These are phyloP conservation scores for Ia io DNA, from an alignment of 2,113 vertebrate genomes.

Conservation along the genomic window DNA sequence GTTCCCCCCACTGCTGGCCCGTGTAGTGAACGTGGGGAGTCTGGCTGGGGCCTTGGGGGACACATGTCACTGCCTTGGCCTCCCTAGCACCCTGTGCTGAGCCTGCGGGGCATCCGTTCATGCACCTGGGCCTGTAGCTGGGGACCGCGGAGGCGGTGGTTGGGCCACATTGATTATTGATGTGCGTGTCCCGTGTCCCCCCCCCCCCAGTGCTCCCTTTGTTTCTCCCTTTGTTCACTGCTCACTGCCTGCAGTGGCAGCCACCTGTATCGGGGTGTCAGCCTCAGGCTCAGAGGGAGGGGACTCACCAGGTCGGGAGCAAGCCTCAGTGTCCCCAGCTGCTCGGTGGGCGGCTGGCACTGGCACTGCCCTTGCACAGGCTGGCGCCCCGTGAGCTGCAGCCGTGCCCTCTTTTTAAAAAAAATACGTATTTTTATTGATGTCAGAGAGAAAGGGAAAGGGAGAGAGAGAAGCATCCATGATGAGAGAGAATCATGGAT, in stretches of 20 bases:
- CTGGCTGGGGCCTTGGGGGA: not conserved
- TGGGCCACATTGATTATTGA: not conserved
- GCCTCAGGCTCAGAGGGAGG: not conserved
- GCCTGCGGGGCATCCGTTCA: not conserved
- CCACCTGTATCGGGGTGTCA: not conserved
- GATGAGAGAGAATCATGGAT: too few relatives aligned
- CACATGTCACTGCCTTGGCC: not conserved
- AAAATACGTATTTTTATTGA: too few relatives aligned
- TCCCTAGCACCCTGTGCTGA: not conserved
- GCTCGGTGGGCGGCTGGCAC: not conserved
- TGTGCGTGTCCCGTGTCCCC: too few relatives aligned
- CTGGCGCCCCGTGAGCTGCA: too few relatives aligned
- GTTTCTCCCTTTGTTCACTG: not conserved
- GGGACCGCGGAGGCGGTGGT: not conserved
- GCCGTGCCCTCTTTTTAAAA: too few relatives aligned
- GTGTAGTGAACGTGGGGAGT: not conserved
- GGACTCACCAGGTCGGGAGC: rapidly evolving
- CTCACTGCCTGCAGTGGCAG: too few relatives aligned
- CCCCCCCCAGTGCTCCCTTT: not conserved
- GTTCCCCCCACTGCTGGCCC: too few relatives aligned
- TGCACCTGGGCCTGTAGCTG: not conserved
- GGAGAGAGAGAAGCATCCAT: too few relatives aligned
- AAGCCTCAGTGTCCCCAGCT: not conserved
- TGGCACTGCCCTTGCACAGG: not conserved
- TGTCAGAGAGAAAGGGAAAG: too few relatives aligned